Evolutionary conservation across 2,797 vertebrate species (phyloP), one percentile per base, ranked within the genome.

Genomic region (Poeciliopsis turneri): DNA sequence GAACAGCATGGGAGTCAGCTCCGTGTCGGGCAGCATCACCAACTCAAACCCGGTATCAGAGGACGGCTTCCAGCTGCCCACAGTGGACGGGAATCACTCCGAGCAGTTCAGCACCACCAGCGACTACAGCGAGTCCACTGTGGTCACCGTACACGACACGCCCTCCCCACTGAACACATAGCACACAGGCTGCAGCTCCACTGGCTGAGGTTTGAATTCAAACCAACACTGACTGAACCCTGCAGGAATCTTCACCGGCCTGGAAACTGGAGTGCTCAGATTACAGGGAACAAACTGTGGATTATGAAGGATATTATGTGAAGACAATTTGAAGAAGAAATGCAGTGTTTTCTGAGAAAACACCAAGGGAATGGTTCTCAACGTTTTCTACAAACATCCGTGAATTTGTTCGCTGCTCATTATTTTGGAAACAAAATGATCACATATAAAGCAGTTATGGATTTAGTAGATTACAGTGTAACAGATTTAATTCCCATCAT

Each of bases 161-260:
- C 85, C 92, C 0, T 82, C 84, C 1, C 11, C 84, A 2, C 93
- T 70, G 70, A 94, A 95, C 88, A 96, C 95, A 93, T 96, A 96
- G 76, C 90, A 71, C 16, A 53, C n/a, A 76, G 77, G 78, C 77
- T 73, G 68, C 0, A 7, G 72, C 72, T 81, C 53, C 70, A 55
- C 25, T 51, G 84, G 84, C 80, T 84, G 86, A 82, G 68, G 78
- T 76, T 64, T 72, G 47, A 49, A 43, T 80, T 74, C 30, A 25
- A 71, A 72, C 20, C 15, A 51, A 61, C 81, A 39, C 88, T 90
- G 88, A 92, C 88, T 90, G 90, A 91, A 92, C 89, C 73, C 51
- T 76, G 82, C 49, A 76, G 61, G 33, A 10, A 64, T 39, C 64
- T 39, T 39, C 64, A 39, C 68, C 77, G 45, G 20, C 84, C 51